A percentile compares a stretch with the other conserved stretches of the same genome.
Conservation (phyloP, 1,140 invertebrate species). For the Magallana gigas region DNA sequence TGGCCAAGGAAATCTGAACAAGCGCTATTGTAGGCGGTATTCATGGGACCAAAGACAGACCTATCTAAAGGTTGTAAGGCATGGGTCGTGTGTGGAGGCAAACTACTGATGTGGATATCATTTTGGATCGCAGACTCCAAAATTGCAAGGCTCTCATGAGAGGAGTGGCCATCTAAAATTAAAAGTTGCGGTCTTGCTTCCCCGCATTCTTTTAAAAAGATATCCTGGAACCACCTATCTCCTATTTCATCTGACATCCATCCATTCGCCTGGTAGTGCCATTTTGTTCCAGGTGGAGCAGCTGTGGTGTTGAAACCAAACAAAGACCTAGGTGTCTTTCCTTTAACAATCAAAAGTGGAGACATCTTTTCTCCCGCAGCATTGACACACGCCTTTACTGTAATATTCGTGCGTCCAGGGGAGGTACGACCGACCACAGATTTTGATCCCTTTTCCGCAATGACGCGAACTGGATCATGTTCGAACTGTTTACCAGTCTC, state of each 20-base stretch:
- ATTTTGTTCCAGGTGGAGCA: constrained; percentile 36
- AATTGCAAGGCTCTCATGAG: constrained; percentile 16
- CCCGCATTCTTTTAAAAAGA: constrained; percentile 57
- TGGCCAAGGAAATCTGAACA: background rate
- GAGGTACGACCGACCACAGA: constrained; percentile 38
- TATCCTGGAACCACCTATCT: constrained; percentile 51
- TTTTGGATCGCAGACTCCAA: constrained; percentile 17
- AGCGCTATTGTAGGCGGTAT: background rate
- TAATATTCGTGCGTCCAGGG: constrained; percentile 36
- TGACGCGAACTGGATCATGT: constrained; percentile 35
- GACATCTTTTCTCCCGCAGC: constrained; percentile 53
- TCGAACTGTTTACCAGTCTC: constrained; percentile 47
- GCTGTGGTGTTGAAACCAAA: constrained; percentile 49
- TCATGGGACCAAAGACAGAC: constrained; percentile 23
- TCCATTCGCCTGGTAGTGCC: constrained; percentile 53
- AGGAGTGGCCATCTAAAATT: constrained; percentile 30
- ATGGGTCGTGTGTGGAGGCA: constrained; percentile 45
- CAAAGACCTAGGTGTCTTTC: constrained; percentile 50
- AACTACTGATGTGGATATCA: background rate
- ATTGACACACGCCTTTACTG: constrained; percentile 57
- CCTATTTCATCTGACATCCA: constrained; percentile 58
- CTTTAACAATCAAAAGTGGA: constrained; percentile 57
- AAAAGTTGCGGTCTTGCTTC: constrained; percentile 13
- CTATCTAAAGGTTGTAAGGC: constrained; percentile 41
- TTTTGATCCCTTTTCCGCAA: constrained; percentile 44